Base-by-base conservation (phyloP, 2,113 vertebrate species). In the Scomber colias region DNA sequence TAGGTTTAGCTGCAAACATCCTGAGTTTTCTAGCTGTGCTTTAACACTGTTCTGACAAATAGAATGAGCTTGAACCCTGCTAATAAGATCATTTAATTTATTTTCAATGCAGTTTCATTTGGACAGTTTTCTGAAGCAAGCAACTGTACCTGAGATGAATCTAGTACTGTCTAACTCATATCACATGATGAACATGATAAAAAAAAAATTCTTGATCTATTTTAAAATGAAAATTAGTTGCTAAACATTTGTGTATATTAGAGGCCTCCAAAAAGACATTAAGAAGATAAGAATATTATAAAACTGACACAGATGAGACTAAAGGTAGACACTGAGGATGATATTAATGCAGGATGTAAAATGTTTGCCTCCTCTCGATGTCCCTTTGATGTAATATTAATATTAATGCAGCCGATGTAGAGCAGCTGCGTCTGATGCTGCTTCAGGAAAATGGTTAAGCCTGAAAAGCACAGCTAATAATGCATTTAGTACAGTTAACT, bases 341-440 rank as follows among this genome's bases (percentile, higher is more conserved):
- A 77, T 48, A 44, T 59, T 16, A 59, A 35, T 46, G 19, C 2
- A 10, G 49, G 11, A 45, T 57, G 50, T 40, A 48, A 11, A 14
- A 16, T 67, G 21, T 48, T 60, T 50, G 21, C 46, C 6, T 53
- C 50, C n/a, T 50, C 48, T 62, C 40, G 15, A 72, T n/a, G 56
- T 73, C 51, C 54, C 11, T 85, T 65, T 76, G 31, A 81, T 81
- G 48, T 65, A 61, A 75, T 83, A 81, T 81, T 83, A 3, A 78
- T 71, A 35, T 2, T 21, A 21, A 21, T 1, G n/a, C 61, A 53
- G 64, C 48, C 63, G 68, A 57, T 51, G 48, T 24, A 50, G 48
- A 83, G 35, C 65, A 65, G 56, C 69, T 54, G 45, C 57, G 35
- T 72, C 57, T 56, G 11, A 59, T 24, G 54, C 50, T 71, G n/a